Conservation (phyloP, 2,888 invertebrate genomes). For the Oligia latruncula region DNA sequence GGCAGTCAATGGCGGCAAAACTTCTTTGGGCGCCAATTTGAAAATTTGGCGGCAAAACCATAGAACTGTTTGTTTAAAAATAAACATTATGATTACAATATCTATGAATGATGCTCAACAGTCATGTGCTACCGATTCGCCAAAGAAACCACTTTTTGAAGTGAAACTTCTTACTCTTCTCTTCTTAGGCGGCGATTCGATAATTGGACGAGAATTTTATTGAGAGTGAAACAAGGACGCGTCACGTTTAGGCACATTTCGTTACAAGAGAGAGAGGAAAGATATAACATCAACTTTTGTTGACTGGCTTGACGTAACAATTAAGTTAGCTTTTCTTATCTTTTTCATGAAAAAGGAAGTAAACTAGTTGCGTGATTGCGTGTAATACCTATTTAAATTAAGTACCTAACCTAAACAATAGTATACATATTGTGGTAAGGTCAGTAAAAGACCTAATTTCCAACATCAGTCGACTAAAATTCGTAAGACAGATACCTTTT, state of each 20-base stretch:
- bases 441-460: not conserved
- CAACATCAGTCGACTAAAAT: not conserved
- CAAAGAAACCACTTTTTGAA: no score
- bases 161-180: no score
- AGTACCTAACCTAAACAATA: not conserved
- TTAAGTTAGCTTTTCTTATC: not conserved
- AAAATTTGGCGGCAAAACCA: not conserved
- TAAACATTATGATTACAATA: not conserved
- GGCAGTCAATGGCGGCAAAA: not conserved
- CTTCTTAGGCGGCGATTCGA: no score
- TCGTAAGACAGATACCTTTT: no score
- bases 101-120: not conserved
- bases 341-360: not conserved
- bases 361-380: not conserved
- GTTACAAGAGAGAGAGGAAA: no score
- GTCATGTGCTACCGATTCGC: not conserved
- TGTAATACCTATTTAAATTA: not conserved
- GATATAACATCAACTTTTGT: not conserved
- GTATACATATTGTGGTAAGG: not conserved
- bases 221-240: no score
- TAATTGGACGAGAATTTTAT: no score
- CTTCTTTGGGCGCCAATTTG: conserved; percentile 43
- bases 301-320: not conserved
- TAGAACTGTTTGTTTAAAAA: not conserved
- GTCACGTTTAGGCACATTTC: no score